phyloP scores from a whole-genome alignment of 2,113 vertebrate species.

The Camelus dromedarius region DNA sequence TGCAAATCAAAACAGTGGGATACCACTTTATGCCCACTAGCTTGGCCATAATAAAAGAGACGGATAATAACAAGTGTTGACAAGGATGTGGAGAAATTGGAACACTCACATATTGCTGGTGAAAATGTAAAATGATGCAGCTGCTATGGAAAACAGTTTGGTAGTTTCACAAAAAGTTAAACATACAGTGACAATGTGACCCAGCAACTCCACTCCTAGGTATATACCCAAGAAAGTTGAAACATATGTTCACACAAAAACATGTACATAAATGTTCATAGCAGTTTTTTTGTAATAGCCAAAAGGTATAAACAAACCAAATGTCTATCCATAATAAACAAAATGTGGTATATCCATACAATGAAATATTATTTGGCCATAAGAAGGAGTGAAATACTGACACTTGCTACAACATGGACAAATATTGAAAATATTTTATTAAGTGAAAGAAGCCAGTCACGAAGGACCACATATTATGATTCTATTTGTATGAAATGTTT shows the following conservation, averaged over 20 bases:
- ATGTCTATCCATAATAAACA: background rate
- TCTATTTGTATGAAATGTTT: background rate
- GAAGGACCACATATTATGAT: background rate
- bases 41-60: background rate
- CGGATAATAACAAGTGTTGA: background rate
- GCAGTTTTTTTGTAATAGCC: background rate
- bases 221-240: background rate
- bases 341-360: background rate
- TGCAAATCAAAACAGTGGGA: slow-evolving; percentile 18
- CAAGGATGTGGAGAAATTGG: background rate
- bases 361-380: slow-evolving; percentile 16
- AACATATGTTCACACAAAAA: background rate
- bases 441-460: background rate
- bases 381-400: background rate
- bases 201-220: background rate
- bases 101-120: background rate
- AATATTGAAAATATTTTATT: background rate
- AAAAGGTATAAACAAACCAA: slow-evolving; percentile 1
- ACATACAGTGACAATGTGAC: background rate
- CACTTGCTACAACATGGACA: background rate
- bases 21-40: background rate
- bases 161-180: slow-evolving; percentile 23
- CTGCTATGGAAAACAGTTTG: background rate
- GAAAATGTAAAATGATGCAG: background rate
- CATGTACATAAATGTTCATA: background rate